phyloP scores from a whole-genome alignment of 2,113 vertebrate genomes.

The Jacana jacana region DNA sequence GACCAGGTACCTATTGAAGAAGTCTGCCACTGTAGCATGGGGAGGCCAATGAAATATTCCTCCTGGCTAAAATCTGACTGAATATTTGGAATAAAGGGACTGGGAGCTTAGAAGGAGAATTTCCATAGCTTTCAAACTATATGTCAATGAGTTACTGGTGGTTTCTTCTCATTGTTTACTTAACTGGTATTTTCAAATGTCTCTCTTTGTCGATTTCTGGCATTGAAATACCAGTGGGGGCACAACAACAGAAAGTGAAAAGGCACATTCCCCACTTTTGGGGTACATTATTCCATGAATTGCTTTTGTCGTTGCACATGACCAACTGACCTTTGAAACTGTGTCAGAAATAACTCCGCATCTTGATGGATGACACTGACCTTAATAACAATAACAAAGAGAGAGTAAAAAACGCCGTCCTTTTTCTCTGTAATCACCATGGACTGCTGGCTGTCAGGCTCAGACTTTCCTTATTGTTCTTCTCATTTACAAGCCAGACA shows the following conservation, averaged over 20 bases:
- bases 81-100: constrained; percentile 27
- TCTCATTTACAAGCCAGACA: constrained; percentile 70
- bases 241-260: constrained; percentile 30
- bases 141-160: not conserved
- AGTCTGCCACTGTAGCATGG: not conserved
- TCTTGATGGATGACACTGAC: constrained; percentile 70
- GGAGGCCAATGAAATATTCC: constrained; percentile 33
- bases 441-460: constrained; percentile 58
- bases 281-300: constrained; percentile 43
- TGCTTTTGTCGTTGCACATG: constrained; percentile 37
- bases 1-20: not conserved
- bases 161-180: not conserved
- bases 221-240: constrained; percentile 26
- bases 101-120: constrained; percentile 2
- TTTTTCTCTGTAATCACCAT: constrained; percentile 48
- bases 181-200: constrained; percentile 25
- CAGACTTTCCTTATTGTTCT: constrained; percentile 39
- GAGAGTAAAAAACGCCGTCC: constrained; percentile 26
- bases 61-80: constrained; percentile 6
- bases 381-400: constrained; percentile 68
- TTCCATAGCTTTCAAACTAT: not conserved
- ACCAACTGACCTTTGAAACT: constrained; percentile 66
- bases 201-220: constrained; percentile 14
- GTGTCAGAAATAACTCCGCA: constrained; percentile 58
- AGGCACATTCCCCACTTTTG: constrained; percentile 53